phyloP scores from a whole-genome alignment of 2,113 vertebrate species.

The Menura novaehollandiae region DNA sequence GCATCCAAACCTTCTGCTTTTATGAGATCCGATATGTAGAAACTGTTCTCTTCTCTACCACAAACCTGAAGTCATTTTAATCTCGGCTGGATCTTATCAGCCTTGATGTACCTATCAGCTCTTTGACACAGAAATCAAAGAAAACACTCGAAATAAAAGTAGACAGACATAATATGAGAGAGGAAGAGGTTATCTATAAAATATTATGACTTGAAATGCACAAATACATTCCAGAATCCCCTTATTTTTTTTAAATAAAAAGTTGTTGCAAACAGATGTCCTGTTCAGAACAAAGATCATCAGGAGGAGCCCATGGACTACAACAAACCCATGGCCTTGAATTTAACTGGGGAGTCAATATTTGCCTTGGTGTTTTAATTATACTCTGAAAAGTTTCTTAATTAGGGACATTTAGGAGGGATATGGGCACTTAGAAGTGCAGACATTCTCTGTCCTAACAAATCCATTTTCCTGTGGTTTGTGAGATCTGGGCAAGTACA shows the following conservation, averaged over 20 bases:
- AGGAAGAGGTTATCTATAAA: neutral
- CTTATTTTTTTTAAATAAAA: neutral
- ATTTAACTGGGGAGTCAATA: neutral
- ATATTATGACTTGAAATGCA: neutral
- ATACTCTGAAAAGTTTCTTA: neutral
- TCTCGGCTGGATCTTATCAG: slow-evolving; percentile 45
- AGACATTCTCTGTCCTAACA: neutral
- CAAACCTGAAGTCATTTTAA: slow-evolving; percentile 55
- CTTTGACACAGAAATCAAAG: slow-evolving; percentile 52
- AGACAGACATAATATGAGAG: neutral
- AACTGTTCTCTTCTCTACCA: slow-evolving; percentile 26
- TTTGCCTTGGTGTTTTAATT: neutral
- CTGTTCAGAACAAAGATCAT: neutral
- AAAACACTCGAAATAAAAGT: neutral
- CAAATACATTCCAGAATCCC: neutral
- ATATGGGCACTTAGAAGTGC: neutral
- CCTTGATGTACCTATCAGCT: neutral
- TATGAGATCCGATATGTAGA: neutral
- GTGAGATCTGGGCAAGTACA: neutral
- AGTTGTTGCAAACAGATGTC: neutral
- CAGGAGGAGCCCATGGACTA: neutral
- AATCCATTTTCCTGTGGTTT: neutral
- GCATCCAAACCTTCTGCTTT: neutral
- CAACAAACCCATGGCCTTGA: neutral
- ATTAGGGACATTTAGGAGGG: neutral